phyloP scores from a whole-genome alignment of 1,140 invertebrate genomes.

The Sycophila sp. region DNA sequence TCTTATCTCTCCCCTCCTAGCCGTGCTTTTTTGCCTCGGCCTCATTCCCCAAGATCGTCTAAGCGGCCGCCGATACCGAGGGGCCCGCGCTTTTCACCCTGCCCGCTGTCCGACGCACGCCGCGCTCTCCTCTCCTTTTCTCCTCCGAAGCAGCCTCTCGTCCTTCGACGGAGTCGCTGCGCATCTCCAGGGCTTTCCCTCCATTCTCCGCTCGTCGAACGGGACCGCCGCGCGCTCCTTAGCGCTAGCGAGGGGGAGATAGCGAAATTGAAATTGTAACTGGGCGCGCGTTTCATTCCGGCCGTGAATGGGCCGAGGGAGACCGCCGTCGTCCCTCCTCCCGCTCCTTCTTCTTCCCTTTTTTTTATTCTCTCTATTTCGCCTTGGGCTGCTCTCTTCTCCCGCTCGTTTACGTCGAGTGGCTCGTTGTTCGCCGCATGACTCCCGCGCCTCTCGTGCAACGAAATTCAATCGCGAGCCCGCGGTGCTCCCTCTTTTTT shows the following conservation, averaged over 20 bases:
- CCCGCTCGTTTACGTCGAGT: not conserved
- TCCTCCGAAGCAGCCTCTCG: not conserved
- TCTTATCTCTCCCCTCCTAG: too few relatives aligned
- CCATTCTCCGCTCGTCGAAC: conserved; percentile 22
- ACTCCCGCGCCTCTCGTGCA: not conserved
- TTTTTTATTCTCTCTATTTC: not conserved
- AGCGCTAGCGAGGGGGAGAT: conserved; percentile 48
- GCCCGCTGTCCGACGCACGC: not conserved
- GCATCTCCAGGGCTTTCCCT: conserved; percentile 31
- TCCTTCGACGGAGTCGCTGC: not conserved
- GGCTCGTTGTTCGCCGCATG: not conserved
- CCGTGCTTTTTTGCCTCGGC: too few relatives aligned
- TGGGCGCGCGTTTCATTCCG: conserved; percentile 40
- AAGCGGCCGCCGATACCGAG: too few relatives aligned
- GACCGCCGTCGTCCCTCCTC: not conserved
- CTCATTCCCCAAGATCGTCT: too few relatives aligned
- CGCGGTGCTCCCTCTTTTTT: too few relatives aligned
- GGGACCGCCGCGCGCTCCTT: not conserved
- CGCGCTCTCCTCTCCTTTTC: not conserved
- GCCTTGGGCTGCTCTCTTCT: not conserved
- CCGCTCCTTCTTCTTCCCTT: not conserved
- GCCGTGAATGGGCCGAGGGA: not conserved
- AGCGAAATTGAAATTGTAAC: conserved; percentile 57
- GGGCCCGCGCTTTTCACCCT: conserved; percentile 2
- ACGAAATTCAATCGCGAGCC: not conserved